A percentile compares a stretch with the other conserved stretches of the same genome.
These are phyloP conservation scores for Ariolimax columbianus DNA, from an alignment of 2,888 invertebrate genomes.

Conservation along the genomic window DNA sequence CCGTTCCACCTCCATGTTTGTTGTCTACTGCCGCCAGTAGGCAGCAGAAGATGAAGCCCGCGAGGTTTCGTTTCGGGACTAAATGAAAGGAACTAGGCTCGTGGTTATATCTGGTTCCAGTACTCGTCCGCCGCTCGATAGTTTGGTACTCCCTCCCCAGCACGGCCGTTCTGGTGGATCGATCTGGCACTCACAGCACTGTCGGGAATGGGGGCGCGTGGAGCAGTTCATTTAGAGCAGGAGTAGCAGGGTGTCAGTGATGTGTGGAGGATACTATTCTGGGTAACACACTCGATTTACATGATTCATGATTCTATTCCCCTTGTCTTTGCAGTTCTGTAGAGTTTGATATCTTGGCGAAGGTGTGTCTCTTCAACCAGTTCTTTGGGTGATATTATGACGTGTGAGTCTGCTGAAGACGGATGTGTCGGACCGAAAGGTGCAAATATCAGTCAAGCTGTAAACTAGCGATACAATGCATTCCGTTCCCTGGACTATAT, in stretches of 20 bases:
- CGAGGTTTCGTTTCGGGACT: constrained; percentile 21
- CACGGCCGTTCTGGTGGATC: not conserved
- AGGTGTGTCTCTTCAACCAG: no score
- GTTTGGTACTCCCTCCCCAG: constrained; percentile 1
- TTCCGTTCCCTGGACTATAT: no score
- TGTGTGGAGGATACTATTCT: not conserved
- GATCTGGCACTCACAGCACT: constrained; percentile 7
- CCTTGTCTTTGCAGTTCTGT: not conserved
- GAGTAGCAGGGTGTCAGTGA: not conserved
- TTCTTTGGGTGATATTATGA: no score
- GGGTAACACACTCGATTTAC: not conserved
- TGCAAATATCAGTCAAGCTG: no score
- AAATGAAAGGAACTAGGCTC: not conserved
- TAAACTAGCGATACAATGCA: no score
- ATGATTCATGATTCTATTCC: not conserved
- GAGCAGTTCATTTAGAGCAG: not conserved
- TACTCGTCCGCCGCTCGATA: constrained; percentile 11
- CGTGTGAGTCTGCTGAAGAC: no score
- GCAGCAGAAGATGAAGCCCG: constrained; percentile 28
- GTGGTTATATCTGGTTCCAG: constrained; percentile 17
- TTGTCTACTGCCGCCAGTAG: constrained; percentile 35
- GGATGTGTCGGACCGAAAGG: no score
- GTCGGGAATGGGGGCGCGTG: not conserved
- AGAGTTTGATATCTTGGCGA: no score
- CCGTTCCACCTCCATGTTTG: constrained; percentile 44